Base-by-base conservation (phyloP, 2,888 invertebrate genomes). In the Apamea monoglypha region DNA sequence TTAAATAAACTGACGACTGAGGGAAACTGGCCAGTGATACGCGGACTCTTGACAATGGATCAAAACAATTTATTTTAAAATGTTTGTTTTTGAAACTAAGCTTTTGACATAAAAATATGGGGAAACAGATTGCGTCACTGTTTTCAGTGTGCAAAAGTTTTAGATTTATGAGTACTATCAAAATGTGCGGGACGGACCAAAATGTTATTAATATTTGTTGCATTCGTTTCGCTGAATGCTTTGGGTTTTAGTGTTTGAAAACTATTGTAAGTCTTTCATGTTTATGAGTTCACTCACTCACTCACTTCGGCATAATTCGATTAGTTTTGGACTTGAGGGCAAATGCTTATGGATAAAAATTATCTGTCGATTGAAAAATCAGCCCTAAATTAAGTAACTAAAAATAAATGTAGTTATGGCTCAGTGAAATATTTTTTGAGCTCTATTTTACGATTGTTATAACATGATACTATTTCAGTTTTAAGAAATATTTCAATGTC, bases 61-160 rank as follows among this genome's bases (percentile, higher is more conserved):
- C 69, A 29, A n/a, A n/a, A 63, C 36, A 40, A 47, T 78, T 36
- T 67, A 74, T 71, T 40, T n/a, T 0, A 71, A 84, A 82, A 63
- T 21, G 32, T 61, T 47, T 71, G 74, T 63, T 74, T 72, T 59
- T 64, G 16, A 76, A 76, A 85, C 61, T 81, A 66, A 67, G 18
- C 50, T 69, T 85, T 76, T 63, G 85, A 67, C 53, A 73, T 40
- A 67, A 81, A 81, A 76, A 36, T 66, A 76, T 76, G 53, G 40
- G 16, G 44, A 72, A 61, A 76, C 73, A 50, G 82, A 83, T 81
- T 66, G 63, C 53, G 66, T 75, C 74, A 74, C 36, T 78, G 56
- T 67, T 76, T 81, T 76, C 71, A 32, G 50, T 80, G 53, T 25
- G 32, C 67, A 53, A 80, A 85, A 81, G 47, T 83, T 85, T 81